Evolutionary conservation across 1,140 invertebrate species (phyloP).

Genomic region (Nomia melanderi): DNA sequence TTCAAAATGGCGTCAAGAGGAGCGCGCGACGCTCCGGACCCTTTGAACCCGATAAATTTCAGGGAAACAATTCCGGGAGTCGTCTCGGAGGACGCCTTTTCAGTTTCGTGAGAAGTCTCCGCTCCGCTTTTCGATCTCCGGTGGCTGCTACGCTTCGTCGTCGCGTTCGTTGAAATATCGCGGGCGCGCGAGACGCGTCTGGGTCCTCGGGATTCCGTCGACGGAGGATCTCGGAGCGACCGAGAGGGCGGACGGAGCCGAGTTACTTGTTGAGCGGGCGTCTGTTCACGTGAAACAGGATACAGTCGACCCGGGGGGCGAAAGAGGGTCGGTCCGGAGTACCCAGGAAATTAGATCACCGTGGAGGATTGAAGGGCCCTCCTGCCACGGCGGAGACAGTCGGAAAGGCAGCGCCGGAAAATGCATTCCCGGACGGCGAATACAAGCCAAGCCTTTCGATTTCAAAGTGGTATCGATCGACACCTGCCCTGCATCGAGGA

Average conservation of each 20-base stretch:
- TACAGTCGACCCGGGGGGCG: conserved; percentile 1
- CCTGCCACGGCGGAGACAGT: conserved; percentile 28
- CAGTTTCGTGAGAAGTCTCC: background rate
- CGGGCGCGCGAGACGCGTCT: background rate
- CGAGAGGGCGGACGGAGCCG: background rate
- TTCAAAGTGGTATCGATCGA: conserved; percentile 42
- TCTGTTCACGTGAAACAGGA: conserved; percentile 46
- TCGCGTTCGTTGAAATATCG: too few species aligned
- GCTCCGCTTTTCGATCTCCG: background rate
- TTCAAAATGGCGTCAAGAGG: too few species aligned
- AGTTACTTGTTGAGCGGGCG: conserved; percentile 49
- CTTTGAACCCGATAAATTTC: too few species aligned
- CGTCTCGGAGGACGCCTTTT: background rate
- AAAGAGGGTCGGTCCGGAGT: conserved; percentile 24
- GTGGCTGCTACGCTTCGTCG: too few species aligned
- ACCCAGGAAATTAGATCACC: conserved; percentile 58
- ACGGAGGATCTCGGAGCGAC: background rate
- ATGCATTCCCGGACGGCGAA: conserved; percentile 39
- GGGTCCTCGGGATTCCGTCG: background rate
- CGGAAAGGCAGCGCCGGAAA: conserved; percentile 37
- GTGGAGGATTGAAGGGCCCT: conserved; percentile 22
- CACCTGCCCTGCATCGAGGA: background rate
- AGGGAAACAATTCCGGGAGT: background rate
- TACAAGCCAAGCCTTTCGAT: conserved; percentile 31
- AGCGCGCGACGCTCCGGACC: too few species aligned